phyloP scores from a whole-genome alignment of 2,888 invertebrate genomes.

The Ectobius pallidus region DNA sequence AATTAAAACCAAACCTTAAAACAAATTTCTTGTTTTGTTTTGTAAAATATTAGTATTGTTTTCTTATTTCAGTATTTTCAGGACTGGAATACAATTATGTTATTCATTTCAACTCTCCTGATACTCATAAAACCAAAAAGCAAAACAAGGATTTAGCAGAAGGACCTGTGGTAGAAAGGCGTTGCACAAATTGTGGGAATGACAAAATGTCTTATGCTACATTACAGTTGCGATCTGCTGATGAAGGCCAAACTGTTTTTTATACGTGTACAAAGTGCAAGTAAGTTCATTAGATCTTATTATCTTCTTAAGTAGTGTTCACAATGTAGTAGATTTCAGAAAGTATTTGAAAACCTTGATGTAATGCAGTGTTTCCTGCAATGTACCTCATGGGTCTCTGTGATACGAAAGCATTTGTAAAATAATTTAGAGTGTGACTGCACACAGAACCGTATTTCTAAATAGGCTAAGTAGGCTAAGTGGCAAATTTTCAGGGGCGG shows the following conservation, averaged over 20 bases:
- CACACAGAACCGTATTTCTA: too few species aligned
- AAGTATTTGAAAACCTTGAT: too few species aligned
- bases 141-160: constrained; percentile 61
- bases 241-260: constrained; percentile 99
- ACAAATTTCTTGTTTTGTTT: too few species aligned
- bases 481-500: too few species aligned
- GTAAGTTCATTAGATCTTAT: constrained; percentile 61
- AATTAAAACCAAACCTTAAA: too few species aligned
- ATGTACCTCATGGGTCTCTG: too few species aligned
- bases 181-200: constrained; percentile 86
- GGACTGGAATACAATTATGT: constrained; percentile 68
- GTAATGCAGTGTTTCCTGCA: too few species aligned
- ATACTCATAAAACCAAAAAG: constrained; percentile 52
- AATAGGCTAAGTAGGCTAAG: too few species aligned
- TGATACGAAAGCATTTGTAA: too few species aligned
- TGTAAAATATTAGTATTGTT: too few species aligned
- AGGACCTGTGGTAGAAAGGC: constrained; percentile 80
- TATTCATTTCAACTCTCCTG: constrained; percentile 71
- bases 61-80: constrained; percentile 36
- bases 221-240: constrained; percentile 92
- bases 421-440: too few species aligned
- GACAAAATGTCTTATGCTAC: constrained; percentile 96
- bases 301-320: not conserved
- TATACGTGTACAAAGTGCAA: constrained; percentile 95
- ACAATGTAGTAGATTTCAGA: too few species aligned